Evolutionary conservation across 2,113 vertebrate genomes (phyloP), one percentile per base, ranked within the genome.

Genomic region (Thalassarche chlororhynchos): DNA sequence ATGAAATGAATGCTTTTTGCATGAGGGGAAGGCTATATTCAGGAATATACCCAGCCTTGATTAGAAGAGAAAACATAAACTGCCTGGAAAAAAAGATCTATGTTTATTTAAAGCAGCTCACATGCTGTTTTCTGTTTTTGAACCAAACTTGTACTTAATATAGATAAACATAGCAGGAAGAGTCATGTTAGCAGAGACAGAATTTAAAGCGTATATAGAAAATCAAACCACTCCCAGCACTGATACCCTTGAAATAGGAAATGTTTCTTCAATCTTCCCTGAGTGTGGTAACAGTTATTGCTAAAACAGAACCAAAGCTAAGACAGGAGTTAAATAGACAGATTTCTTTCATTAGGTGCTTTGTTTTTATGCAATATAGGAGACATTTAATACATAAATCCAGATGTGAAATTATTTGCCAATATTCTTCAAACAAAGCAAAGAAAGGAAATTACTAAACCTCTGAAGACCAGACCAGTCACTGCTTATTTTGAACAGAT

Each of bases 271-370:
- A 17, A 1, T 14, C 64, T 71, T 40, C 75, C 1, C 0, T 2
- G 19, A 79, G 82, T 32, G 69, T 23, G 83, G 82, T 9, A 72
- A 87, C 75, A 46, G 54, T 72, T 65, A 79, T 52, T 54, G 91
- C 93, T 93, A 29, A 83, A 91, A n/a, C 84, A 95, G 87, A 72
- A n/a, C 69, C 81, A 57, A 89, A 72, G 90, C 65, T 79, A 62
- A 49, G 87, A 65, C 70, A 75, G 69, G 87, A 93, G 87, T 54
- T 49, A 80, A 91, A 49, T 8, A 69, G 91, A 68, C 93, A 93
- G 61, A 28, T 90, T 96, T 96, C 84, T 96, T 95, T 93, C 91
- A 94, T 95, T 77, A 85, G 65, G 58, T 94, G 89, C 87, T 96
- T 96, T 94, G 70, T 65, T 91, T 91, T 94, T 55, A 77, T 82